Percentiles rank a stretch among this genome's conserved stretches.
Conservation (phyloP, 2,113 vertebrate genomes). For the Indicator indicator region DNA sequence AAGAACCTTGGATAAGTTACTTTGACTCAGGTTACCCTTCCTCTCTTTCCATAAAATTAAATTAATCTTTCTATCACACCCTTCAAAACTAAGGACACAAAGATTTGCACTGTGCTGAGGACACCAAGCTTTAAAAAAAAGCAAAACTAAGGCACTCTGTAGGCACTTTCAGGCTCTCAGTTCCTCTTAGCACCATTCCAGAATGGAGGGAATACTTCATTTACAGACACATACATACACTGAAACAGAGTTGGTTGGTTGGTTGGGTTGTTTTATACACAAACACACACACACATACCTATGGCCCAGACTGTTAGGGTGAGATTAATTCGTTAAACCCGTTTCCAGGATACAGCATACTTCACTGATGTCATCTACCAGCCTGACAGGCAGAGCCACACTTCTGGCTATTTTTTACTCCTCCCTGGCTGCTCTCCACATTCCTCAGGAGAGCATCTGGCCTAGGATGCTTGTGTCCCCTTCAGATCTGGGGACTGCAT, state of each 20-base stretch:
- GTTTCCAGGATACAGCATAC: conserved; percentile 17
- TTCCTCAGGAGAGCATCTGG: conserved; percentile 5
- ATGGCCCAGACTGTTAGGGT: background rate
- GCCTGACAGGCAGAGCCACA: conserved; percentile 19
- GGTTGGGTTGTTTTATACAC: background rate
- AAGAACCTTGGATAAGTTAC: background rate
- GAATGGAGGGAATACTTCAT: background rate
- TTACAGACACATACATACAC: background rate
- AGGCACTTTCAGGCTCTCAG: background rate
- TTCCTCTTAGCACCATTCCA: background rate
- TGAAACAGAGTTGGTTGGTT: background rate
- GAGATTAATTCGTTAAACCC: background rate
- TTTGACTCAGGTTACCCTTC: background rate
- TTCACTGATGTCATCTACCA: conserved; percentile 8
- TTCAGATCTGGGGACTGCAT: conserved; percentile 1
- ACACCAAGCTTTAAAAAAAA: background rate
- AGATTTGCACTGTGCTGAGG: background rate
- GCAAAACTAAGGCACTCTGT: background rate
- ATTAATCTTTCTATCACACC: conserved; percentile 34
- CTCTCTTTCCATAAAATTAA: conserved; percentile 27
- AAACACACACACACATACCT: fast-evolving
- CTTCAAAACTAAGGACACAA: conserved; percentile 27
- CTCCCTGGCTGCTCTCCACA: conserved; percentile 34
- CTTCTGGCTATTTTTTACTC: conserved; percentile 51
- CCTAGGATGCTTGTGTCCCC: background rate